phyloP scores from a whole-genome alignment of 2,888 invertebrate species.

The Polyploca ridens region DNA sequence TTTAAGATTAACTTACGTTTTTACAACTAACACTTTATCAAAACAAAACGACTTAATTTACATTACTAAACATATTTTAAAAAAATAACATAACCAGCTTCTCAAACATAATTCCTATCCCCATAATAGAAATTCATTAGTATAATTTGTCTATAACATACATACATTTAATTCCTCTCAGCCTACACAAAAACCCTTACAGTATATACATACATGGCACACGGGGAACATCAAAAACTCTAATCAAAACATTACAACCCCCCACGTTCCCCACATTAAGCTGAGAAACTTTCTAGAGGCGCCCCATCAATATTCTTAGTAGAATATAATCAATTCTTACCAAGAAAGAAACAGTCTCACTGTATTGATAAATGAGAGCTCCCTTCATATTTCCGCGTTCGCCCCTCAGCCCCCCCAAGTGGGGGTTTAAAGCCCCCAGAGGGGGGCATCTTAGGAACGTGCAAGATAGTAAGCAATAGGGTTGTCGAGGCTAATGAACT shows the following conservation, averaged over 20 bases:
- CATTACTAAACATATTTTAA: too few species aligned
- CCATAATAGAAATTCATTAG: not conserved
- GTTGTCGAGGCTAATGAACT: conserved; percentile 81
- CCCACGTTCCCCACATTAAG: conserved; percentile 47
- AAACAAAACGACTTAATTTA: too few species aligned
- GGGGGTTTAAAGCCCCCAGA: conserved; percentile 52
- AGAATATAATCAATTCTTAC: conserved; percentile 84
- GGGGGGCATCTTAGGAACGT: conserved; percentile 79
- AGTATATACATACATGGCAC: conserved; percentile 27
- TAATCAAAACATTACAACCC: conserved; percentile 69
- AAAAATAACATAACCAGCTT: too few species aligned
- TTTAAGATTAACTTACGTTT: too few species aligned
- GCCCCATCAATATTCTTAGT: conserved; percentile 80
- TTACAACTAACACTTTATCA: too few species aligned
- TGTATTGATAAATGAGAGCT: conserved; percentile 84
- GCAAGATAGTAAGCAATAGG: conserved; percentile 81
- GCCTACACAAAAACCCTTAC: conserved; percentile 15
- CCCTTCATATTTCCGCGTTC: conserved; percentile 83
- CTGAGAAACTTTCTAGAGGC: conserved; percentile 59
- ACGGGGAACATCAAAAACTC: conserved; percentile 72
- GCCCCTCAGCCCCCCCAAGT: conserved; percentile 39
- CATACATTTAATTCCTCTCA: not conserved
- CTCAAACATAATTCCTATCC: not conserved
- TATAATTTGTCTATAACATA: conserved; percentile 1
- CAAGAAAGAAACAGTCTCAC: conserved; percentile 81